These are phyloP conservation scores for Capreolus pygargus DNA, from an alignment of 2,113 vertebrate species.

Conservation along the genomic window DNA sequence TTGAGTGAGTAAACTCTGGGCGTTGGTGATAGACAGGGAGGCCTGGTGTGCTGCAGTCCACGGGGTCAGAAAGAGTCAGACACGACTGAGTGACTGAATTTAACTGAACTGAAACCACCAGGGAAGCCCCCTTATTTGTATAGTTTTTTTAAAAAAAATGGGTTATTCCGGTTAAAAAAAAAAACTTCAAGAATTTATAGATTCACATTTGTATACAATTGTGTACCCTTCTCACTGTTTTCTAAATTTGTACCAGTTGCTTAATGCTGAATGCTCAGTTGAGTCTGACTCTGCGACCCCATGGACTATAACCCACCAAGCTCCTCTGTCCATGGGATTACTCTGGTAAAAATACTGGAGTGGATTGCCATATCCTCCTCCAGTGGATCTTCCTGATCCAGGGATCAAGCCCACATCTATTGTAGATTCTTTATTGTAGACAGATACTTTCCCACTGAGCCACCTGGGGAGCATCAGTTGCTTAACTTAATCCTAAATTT, in stretches of 20 bases:
- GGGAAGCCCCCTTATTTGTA: not conserved
- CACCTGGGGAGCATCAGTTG: not conserved
- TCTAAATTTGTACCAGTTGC: not conserved
- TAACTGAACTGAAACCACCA: not conserved
- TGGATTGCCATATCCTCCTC: not conserved
- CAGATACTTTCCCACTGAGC: not conserved
- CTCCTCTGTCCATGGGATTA: not conserved
- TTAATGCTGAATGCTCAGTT: not conserved
- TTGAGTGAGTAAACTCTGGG: not conserved
- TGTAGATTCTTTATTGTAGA: not conserved
- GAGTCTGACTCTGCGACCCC: not conserved
- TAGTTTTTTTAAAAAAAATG: not conserved
- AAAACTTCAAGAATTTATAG: not conserved
- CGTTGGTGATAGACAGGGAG: not conserved
- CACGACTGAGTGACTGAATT: not conserved
- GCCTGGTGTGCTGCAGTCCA: not conserved
- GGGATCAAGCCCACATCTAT: not conserved
- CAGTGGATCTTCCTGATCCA: not conserved
- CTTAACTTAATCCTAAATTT: not conserved
- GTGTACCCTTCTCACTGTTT: not conserved
- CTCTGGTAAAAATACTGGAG: not conserved
- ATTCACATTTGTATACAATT: not conserved
- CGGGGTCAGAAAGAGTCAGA: not conserved
- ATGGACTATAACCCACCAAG: not conserved
- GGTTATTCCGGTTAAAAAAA: not conserved